Conservation (phyloP, 2,888 invertebrate genomes). For the Drosophila tanythrix region DNA sequence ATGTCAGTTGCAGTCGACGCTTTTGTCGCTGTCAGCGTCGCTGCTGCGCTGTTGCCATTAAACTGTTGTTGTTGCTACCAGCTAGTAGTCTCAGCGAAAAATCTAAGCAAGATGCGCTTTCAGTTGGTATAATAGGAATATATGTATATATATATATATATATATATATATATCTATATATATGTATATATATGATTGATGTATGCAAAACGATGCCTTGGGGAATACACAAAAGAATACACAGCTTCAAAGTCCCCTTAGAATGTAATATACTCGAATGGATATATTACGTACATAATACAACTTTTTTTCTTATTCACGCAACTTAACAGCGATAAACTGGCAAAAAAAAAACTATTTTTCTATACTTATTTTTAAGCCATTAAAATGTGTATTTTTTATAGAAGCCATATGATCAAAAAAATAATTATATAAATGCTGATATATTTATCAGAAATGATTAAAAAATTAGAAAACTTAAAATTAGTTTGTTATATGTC, state of each 20-base stretch:
- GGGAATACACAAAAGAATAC: not conserved
- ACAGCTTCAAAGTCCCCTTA: not conserved
- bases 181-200: not conserved
- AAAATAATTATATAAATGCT: not conserved
- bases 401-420: not conserved
- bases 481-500: not conserved
- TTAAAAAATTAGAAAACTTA: not conserved
- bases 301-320: not conserved
- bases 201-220: not conserved
- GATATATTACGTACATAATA: not conserved
- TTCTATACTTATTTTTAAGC: not conserved
- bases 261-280: not conserved
- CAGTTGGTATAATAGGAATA: slow-evolving; percentile 6
- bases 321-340: not conserved
- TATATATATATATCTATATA: not conserved
- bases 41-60: slow-evolving; percentile 29
- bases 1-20: slow-evolving; percentile 68
- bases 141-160: not conserved
- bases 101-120: slow-evolving; percentile 37
- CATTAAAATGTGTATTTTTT: not conserved
- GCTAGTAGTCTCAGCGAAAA: slow-evolving; percentile 13
- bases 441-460: not conserved
- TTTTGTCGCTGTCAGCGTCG: slow-evolving; percentile 29
- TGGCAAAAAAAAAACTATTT: not conserved
- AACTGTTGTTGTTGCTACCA: slow-evolving; percentile 20